Conservation (phyloP, 2,113 vertebrate species). For the Podiceps cristatus region DNA sequence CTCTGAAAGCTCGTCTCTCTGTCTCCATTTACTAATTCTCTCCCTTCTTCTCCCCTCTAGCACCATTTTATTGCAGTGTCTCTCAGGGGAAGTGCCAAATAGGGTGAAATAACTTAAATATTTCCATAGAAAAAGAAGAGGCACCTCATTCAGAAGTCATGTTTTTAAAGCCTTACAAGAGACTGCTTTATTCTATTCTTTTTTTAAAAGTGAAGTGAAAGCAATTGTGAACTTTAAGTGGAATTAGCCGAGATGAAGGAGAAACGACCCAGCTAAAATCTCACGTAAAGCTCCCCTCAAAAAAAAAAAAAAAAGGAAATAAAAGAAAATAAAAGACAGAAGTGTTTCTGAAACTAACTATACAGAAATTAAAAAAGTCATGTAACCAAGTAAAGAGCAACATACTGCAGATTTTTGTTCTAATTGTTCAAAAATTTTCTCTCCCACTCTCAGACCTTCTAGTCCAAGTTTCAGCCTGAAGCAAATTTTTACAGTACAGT, state of each 20-base stretch:
- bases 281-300: not conserved
- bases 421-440: constrained; percentile 63
- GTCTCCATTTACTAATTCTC: not conserved
- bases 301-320: not conserved
- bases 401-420: constrained; percentile 33
- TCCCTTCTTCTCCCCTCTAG: not conserved
- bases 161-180: not conserved
- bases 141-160: not conserved
- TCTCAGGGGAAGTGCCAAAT: not conserved
- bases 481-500: constrained; percentile 71
- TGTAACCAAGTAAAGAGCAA: constrained; percentile 51
- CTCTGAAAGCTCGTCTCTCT: not conserved
- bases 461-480: constrained; percentile 60
- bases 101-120: not conserved
- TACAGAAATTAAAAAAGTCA: not conserved
- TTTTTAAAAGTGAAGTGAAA: not conserved
- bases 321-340: not conserved
- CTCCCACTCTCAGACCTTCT: constrained; percentile 54
- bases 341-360: constrained; percentile 16
- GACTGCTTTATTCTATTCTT: not conserved
- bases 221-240: not conserved
- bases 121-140: not conserved
- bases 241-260: not conserved
- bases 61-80: not conserved
- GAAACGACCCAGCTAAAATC: not conserved